Conservation (phyloP, 2,888 invertebrate species). For the Agrochola lychnidis region DNA sequence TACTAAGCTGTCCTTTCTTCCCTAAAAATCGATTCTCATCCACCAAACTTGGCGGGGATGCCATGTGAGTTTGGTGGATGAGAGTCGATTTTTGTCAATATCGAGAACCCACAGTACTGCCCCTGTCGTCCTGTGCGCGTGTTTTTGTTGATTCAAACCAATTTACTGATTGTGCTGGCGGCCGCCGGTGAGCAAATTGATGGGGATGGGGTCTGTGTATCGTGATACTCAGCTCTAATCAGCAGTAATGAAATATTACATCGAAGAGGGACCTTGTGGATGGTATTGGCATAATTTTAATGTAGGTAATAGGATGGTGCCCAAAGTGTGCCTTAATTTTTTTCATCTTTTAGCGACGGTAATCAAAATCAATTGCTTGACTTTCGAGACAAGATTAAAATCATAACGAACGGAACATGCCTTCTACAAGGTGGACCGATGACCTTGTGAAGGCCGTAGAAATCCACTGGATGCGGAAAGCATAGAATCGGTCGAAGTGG, state of each 20-base stretch:
- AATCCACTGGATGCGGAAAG: no score
- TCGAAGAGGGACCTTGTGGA: constrained; percentile 4
- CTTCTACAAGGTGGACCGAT: no score
- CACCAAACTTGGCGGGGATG: no score
- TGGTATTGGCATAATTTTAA: constrained; percentile 1
- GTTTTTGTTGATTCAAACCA: constrained; percentile 81
- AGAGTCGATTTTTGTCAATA: no score
- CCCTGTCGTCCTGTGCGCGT: constrained; percentile 62
- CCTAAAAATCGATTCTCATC: background rate
- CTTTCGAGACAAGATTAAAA: background rate
- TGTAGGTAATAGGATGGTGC: background rate
- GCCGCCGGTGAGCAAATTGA: constrained; percentile 71
- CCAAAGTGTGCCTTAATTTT: background rate
- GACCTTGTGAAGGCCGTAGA: no score
- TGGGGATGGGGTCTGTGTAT: constrained; percentile 64
- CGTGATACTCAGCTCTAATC: constrained; percentile 78
- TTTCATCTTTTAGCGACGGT: background rate
- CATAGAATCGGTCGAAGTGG: no score
- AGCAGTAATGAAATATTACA: constrained; percentile 74
- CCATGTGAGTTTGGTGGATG: no score
- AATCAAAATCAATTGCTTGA: background rate
- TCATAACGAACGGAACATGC: no score
- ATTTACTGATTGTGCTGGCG: constrained; percentile 82
- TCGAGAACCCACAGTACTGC: constrained; percentile 65
- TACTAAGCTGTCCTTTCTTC: no score